Evolutionary conservation across 2,797 vertebrate species (phyloP).

Genomic region (Peromyscus eremicus): DNA sequence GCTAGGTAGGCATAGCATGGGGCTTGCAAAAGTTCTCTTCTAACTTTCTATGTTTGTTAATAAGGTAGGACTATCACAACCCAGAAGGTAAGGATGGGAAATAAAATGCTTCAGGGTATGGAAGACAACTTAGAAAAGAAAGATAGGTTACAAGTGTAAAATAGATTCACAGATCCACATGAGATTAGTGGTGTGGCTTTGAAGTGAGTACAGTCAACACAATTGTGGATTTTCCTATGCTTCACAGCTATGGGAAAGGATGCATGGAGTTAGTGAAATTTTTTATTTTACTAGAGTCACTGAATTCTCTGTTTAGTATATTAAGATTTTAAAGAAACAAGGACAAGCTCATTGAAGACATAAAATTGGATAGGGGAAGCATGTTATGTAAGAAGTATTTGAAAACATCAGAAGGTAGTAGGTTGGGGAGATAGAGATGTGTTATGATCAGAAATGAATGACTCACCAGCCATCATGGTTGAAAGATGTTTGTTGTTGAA

Average conservation of each 20-base stretch:
- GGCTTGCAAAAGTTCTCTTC: not conserved
- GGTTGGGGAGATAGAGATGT: not conserved
- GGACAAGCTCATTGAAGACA: not conserved
- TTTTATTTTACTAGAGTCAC: not conserved
- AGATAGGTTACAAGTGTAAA: not conserved
- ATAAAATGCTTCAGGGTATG: not conserved
- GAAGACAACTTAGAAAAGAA: not conserved
- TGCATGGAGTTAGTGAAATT: not conserved
- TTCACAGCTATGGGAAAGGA: not conserved
- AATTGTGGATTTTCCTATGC: not conserved
- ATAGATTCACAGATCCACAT: not conserved
- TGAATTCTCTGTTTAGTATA: not conserved
- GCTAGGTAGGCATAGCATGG: not conserved
- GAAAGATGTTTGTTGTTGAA: not conserved
- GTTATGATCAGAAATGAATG: not conserved
- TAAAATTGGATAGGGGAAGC: not conserved
- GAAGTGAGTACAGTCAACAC: not conserved
- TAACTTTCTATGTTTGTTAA: not conserved
- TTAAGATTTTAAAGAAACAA: not conserved
- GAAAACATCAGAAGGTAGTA: not conserved
- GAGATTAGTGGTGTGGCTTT: not conserved
- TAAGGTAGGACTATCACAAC: not conserved
- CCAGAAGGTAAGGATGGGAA: not conserved
- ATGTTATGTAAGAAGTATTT: not conserved
- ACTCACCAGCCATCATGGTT: not conserved